A percentile compares a stretch with the other conserved stretches of the same genome.
phyloP scores from a whole-genome alignment of 2,797 vertebrate genomes.

The Helostoma temminkii region DNA sequence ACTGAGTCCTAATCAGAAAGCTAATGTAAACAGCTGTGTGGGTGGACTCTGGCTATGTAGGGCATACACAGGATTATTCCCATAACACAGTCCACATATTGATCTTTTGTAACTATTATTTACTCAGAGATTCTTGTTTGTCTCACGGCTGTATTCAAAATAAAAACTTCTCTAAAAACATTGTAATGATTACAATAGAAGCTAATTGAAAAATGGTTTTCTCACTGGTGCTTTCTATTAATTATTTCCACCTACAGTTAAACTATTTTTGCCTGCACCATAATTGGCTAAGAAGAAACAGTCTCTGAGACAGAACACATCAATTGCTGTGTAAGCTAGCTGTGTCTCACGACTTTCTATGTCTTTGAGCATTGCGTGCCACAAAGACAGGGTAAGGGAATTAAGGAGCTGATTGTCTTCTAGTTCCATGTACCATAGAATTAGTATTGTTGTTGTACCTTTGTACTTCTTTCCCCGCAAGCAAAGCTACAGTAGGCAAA shows the following conservation, averaged over 20 bases:
- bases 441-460: too few relatives aligned
- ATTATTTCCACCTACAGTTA: constrained; percentile 10
- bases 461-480: too few relatives aligned
- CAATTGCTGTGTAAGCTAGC: background rate
- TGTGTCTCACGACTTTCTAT: constrained; percentile 19
- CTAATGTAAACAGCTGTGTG: constrained; percentile 33
- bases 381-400: background rate
- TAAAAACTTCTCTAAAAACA: constrained; percentile 6
- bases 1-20: constrained; percentile 18
- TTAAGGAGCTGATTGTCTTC: constrained; percentile 3
- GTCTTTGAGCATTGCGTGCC: constrained; percentile 2
- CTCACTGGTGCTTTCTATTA: constrained; percentile 3
- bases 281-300: constrained; percentile 4
- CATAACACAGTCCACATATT: constrained; percentile 28
- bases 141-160: constrained; percentile 12
- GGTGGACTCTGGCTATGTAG: constrained; percentile 32
- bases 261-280: constrained; percentile 13
- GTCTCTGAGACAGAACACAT: constrained; percentile 6
- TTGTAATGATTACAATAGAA: background rate
- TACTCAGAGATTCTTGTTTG: constrained; percentile 1
- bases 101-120: constrained; percentile 17
- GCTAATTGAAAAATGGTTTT: background rate
- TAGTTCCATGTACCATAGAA: background rate
- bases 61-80: constrained; percentile 33
- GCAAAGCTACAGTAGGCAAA: background rate